A percentile compares a stretch with the other conserved stretches of the same genome.
These are phyloP conservation scores for Chamaetylas fuelleborni DNA, from an alignment of 2,113 vertebrate genomes.

Conservation along the genomic window DNA sequence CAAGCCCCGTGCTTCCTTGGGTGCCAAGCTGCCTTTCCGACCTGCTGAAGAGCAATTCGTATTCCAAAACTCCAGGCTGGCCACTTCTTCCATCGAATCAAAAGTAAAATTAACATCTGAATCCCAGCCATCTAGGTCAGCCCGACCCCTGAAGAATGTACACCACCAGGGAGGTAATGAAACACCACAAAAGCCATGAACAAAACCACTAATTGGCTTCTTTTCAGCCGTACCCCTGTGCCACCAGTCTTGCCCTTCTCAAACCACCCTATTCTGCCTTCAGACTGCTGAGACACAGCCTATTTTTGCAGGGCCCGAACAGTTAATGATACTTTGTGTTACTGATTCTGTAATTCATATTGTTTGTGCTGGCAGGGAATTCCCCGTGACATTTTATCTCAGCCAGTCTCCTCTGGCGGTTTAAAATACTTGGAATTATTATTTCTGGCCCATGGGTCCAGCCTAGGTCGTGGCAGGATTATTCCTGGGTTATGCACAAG, in stretches of 20 bases:
- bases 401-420: slow-evolving; percentile 26
- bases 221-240: not conserved
- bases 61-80: not conserved
- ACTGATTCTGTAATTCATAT: slow-evolving; percentile 58
- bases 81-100: rapidly evolving
- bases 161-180: not conserved
- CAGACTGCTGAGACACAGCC: not conserved
- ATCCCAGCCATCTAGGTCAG: not conserved
- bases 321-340: slow-evolving; percentile 42
- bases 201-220: slow-evolving; percentile 26
- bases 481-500: not conserved
- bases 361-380: slow-evolving; percentile 55
- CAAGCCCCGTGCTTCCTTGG: not conserved
- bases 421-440: slow-evolving; percentile 63
- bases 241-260: not conserved
- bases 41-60: not conserved
- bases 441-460: not conserved
- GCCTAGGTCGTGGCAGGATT: not conserved
- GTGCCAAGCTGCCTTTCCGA: not conserved
- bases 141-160: not conserved
- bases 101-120: not conserved
- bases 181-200: not conserved
- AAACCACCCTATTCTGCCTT: not conserved
- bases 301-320: slow-evolving; percentile 35
- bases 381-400: slow-evolving; percentile 37